phyloP scores from a whole-genome alignment of 2,888 invertebrate species.

The Mesochorus sp. region DNA sequence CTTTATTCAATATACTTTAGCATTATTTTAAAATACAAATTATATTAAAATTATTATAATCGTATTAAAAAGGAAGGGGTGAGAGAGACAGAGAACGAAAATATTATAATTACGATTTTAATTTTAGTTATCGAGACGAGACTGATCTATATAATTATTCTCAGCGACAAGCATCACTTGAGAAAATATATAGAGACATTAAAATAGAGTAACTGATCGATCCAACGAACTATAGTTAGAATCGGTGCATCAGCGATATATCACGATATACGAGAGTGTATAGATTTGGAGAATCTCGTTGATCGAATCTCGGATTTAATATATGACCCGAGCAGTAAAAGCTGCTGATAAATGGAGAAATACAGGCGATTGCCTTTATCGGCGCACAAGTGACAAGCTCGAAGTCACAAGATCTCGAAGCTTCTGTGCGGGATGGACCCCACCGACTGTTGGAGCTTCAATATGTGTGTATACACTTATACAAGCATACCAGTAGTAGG shows the following conservation, averaged over 20 bases:
- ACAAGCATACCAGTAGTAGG: not conserved
- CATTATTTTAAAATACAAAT: too few relatives aligned
- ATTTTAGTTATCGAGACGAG: too few relatives aligned
- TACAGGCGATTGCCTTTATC: not conserved
- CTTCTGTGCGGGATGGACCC: not conserved
- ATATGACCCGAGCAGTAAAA: not conserved
- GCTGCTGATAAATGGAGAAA: conserved; percentile 13
- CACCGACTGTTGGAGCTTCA: conserved; percentile 9
- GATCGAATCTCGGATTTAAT: conserved; percentile 4
- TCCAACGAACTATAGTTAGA: too few relatives aligned
- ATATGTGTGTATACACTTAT: not conserved
- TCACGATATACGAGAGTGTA: not conserved
- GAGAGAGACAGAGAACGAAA: too few relatives aligned
- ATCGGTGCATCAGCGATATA: not conserved
- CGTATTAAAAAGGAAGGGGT: too few relatives aligned
- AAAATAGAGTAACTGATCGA: too few relatives aligned
- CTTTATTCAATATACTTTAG: too few relatives aligned
- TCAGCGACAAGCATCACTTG: too few relatives aligned
- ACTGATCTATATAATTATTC: too few relatives aligned
- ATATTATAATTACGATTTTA: too few relatives aligned
- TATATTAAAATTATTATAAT: too few relatives aligned
- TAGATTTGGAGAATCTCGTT: conserved; percentile 2
- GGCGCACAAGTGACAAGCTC: not conserved
- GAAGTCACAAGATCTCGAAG: not conserved
- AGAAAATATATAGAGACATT: too few relatives aligned